Evolutionary conservation across 2,113 vertebrate genomes (phyloP).

Genomic region (Solea solea): DNA sequence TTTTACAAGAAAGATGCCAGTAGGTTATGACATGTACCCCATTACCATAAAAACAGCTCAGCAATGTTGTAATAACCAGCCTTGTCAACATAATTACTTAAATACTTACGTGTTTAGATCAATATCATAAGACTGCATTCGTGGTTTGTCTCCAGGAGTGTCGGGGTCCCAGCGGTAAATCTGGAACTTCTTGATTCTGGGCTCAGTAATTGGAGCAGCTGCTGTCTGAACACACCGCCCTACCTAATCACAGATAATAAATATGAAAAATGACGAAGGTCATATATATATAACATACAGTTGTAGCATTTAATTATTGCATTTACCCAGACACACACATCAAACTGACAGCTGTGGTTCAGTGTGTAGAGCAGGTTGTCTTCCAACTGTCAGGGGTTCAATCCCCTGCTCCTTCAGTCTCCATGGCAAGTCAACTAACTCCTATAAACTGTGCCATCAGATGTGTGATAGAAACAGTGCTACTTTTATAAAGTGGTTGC

Average conservation of each 20-base stretch:
- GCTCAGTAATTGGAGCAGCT: constrained; percentile 67
- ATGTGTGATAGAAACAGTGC: no score
- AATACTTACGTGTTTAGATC: constrained; percentile 87
- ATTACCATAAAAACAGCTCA: background rate
- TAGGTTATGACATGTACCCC: background rate
- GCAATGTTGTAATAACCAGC: background rate
- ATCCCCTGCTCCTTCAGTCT: no score
- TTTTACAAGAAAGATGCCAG: background rate
- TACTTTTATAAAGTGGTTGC: no score
- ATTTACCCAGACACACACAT: no score
- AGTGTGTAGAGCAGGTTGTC: no score
- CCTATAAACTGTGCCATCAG: no score
- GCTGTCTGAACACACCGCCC: constrained; percentile 83
- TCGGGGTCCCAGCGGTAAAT: constrained; percentile 96
- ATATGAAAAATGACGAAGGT: no score
- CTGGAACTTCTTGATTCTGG: constrained; percentile 91
- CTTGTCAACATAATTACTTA: background rate
- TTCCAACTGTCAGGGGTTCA: no score
- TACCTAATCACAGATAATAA: constrained; percentile 60
- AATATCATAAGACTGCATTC: constrained; percentile 91
- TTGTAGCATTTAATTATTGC: no score
- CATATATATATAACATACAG: no score
- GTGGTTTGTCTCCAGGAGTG: constrained; percentile 89
- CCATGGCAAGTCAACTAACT: no score
- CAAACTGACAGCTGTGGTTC: no score